Conservation (phyloP, 2,888 invertebrate genomes). For the Dione vanillae region DNA sequence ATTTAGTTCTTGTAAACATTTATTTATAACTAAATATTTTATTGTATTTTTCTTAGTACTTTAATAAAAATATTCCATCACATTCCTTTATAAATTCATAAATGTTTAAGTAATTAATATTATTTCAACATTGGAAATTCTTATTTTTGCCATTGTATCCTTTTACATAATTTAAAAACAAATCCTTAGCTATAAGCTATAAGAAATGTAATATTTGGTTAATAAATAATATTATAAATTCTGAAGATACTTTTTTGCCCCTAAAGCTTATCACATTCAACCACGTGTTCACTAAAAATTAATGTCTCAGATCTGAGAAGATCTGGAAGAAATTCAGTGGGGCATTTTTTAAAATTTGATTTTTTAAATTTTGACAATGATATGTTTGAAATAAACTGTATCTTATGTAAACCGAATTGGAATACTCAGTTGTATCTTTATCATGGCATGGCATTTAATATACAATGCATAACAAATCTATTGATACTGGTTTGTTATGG, state of each 20-base stretch:
- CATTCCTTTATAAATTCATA: conserved; percentile 9
- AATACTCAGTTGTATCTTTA: too few relatives aligned
- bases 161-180: neutral
- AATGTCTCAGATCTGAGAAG: too few relatives aligned
- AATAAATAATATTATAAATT: conserved; percentile 11
- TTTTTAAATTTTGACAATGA: too few relatives aligned
- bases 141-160: neutral
- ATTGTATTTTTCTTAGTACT: neutral
- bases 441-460: too few relatives aligned
- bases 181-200: neutral
- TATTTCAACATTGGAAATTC: neutral
- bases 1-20: neutral
- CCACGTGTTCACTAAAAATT: too few relatives aligned
- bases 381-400: too few relatives aligned
- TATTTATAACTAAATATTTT: neutral
- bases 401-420: too few relatives aligned
- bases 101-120: neutral
- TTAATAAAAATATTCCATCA: neutral
- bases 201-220: neutral
- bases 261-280: too few relatives aligned
- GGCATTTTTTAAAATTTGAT: too few relatives aligned
- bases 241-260: neutral
- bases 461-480: neutral
- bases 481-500: neutral
- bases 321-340: too few relatives aligned